Conservation (phyloP, 2,888 invertebrate species). For the Vanessa cardui region DNA sequence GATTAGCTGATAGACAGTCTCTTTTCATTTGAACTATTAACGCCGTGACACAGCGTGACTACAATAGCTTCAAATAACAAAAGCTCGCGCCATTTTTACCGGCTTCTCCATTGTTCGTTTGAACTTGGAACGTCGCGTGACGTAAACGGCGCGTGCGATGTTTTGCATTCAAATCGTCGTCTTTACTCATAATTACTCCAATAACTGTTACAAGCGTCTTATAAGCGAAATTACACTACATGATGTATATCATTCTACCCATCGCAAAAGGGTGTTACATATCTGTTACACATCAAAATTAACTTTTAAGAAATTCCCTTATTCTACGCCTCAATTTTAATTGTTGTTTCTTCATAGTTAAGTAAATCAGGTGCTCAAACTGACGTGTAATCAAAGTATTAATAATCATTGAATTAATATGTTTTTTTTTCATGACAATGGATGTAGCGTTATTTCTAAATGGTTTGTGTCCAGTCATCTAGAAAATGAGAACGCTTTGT, state of each 20-base stretch:
- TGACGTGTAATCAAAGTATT: not conserved
- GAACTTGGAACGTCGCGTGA: conserved; percentile 79
- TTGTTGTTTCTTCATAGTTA: not conserved
- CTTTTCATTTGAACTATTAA: not conserved
- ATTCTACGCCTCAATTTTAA: not conserved
- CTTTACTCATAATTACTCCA: conserved; percentile 45
- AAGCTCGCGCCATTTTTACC: conserved; percentile 78
- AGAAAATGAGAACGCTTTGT: conserved; percentile 13
- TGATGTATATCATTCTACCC: conserved; percentile 11
- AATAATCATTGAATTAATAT: not conserved
- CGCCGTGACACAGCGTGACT: conserved; percentile 38
- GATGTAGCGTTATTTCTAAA: conserved; percentile 1
- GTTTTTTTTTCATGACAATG: not conserved
- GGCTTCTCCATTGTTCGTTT: conserved; percentile 70
- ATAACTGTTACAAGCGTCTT: conserved; percentile 50
- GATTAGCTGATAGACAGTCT: not conserved
- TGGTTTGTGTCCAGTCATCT: conserved; percentile 9
- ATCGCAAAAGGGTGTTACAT: not conserved
- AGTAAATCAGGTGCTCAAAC: not conserved
- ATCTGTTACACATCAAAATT: no score
- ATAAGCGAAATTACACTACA: conserved; percentile 25
- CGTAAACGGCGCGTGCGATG: conserved; percentile 75
- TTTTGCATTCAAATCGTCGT: conserved; percentile 68
- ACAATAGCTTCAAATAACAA: conserved; percentile 73
- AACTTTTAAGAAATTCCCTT: no score